Conservation (phyloP, 2,113 vertebrate species). For the Rhizomys pruinosus region DNA sequence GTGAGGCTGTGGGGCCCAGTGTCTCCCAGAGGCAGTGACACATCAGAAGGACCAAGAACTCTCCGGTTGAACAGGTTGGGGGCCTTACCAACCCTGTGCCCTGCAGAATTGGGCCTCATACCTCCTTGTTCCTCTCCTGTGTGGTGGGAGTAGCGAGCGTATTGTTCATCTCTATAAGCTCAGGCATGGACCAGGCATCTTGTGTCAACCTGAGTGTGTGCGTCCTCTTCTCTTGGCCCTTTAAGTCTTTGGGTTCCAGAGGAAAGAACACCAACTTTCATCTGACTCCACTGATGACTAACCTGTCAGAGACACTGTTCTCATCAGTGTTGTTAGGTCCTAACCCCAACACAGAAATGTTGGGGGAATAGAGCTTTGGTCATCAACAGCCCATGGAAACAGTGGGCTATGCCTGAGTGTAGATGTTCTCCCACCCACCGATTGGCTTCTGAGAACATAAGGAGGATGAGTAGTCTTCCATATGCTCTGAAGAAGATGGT, state of each 20-base stretch:
- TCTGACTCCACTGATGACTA: not conserved
- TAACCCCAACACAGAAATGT: not conserved
- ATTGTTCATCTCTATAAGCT: not conserved
- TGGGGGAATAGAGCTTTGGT: not conserved
- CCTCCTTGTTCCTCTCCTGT: not conserved
- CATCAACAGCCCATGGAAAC: not conserved
- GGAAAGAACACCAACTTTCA: not conserved
- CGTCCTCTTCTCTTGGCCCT: not conserved
- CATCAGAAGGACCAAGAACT: not conserved
- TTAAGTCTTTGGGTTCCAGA: not conserved
- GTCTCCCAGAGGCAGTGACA: not conserved
- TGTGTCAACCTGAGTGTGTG: accelerated
- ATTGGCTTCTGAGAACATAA: slow-evolving; percentile 15
- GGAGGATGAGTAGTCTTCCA: slow-evolving; percentile 48
- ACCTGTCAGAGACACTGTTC: not conserved
- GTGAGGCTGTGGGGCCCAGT: not conserved
- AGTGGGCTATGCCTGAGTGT: not conserved
- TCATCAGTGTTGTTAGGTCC: not conserved
- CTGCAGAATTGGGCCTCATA: not conserved
- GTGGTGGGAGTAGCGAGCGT: accelerated
- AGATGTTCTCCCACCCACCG: not conserved
- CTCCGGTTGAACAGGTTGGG: not conserved
- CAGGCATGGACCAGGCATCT: not conserved
- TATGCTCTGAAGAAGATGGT: not conserved
- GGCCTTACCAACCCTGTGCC: not conserved